Conservation (phyloP, 2,113 vertebrate genomes). For the Colius striatus region DNA sequence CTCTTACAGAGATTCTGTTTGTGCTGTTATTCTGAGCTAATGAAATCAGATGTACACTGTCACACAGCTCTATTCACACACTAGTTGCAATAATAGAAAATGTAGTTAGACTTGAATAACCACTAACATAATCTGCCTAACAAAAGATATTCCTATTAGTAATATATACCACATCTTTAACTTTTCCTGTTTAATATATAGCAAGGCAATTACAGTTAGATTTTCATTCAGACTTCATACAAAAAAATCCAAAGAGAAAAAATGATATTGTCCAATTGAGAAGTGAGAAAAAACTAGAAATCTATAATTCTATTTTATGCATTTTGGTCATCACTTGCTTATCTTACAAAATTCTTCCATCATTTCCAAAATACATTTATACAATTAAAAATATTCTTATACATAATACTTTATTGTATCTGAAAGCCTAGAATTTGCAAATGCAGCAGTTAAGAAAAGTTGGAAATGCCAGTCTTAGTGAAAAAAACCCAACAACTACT, state of each 20-base stretch:
- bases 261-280: background rate
- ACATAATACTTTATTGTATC: background rate
- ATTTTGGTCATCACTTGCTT: background rate
- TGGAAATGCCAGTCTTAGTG: background rate
- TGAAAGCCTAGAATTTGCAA: background rate
- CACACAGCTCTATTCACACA: background rate
- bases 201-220: background rate
- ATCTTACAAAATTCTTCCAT: background rate
- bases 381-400: background rate
- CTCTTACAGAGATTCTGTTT: background rate
- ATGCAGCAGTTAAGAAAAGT: background rate
- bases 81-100: background rate
- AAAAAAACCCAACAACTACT: background rate
- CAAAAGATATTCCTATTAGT: background rate
- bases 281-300: background rate
- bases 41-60: rapidly evolving
- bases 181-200: background rate
- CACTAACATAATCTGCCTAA: background rate
- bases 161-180: background rate
- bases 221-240: background rate
- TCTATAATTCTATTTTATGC: background rate
- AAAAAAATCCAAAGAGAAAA: background rate
- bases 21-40: background rate
- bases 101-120: background rate
- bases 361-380: background rate